phyloP scores from a whole-genome alignment of 2,797 vertebrate species.

The Tokudaia tokunoshimensis region DNA sequence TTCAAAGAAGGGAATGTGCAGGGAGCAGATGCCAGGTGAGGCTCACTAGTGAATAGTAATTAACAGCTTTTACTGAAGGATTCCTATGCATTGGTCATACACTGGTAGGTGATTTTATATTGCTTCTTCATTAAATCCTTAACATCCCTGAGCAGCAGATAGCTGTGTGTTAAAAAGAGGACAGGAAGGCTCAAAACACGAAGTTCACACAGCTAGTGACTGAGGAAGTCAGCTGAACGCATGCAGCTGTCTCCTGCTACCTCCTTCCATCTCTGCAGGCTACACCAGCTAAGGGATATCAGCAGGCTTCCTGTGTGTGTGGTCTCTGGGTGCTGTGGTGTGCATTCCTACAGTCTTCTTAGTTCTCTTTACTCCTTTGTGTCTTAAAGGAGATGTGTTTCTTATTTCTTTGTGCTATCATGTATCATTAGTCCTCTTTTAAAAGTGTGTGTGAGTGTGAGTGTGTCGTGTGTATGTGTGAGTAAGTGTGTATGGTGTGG shows the following conservation, averaged over 20 bases:
- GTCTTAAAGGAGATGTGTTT: background rate
- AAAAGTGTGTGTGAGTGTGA: background rate
- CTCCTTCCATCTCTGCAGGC: fast-evolving
- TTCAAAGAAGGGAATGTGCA: background rate
- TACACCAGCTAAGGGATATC: background rate
- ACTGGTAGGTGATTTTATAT: background rate
- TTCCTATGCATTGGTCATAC: background rate
- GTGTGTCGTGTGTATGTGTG: background rate
- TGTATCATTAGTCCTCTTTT: background rate
- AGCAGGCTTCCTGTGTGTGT: background rate
- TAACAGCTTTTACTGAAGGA: background rate
- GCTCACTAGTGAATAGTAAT: too few species aligned
- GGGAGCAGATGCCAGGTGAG: background rate
- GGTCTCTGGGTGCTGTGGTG: background rate
- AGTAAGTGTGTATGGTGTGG: background rate
- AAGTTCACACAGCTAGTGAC: background rate
- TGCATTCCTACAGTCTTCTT: background rate
- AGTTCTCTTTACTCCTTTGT: background rate
- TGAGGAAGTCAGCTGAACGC: background rate
- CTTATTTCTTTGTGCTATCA: background rate
- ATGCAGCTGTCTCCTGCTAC: fast-evolving
- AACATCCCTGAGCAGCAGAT: background rate
- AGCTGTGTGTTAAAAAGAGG: background rate
- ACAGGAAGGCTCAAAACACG: background rate
- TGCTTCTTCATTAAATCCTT: background rate